These are phyloP conservation scores for Timema podura DNA, from an alignment of 2,888 invertebrate species.

Conservation along the genomic window DNA sequence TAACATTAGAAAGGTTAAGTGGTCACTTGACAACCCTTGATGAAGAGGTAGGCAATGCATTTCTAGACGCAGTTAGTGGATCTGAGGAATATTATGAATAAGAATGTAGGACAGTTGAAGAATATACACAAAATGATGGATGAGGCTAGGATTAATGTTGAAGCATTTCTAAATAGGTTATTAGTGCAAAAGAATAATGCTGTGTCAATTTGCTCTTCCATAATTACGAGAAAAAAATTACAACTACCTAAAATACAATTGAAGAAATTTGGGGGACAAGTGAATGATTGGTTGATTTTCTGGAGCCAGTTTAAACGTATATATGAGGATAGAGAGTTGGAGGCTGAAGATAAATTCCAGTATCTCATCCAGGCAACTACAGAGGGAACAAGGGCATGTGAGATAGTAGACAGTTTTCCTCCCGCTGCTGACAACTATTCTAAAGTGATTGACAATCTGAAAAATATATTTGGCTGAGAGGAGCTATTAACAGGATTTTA, in stretches of 20 bases:
- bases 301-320: slow-evolving; percentile 36
- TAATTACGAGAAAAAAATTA: neutral
- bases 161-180: neutral
- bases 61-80: neutral
- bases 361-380: slow-evolving; percentile 33
- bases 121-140: neutral
- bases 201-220: neutral
- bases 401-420: slow-evolving; percentile 34
- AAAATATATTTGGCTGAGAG: neutral
- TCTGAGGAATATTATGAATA: neutral
- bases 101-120: neutral
- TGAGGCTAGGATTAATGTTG: neutral
- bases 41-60: neutral
- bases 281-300: slow-evolving; percentile 28
- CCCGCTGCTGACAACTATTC: slow-evolving; percentile 35
- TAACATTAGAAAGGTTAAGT: neutral
- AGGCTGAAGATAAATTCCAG: slow-evolving; percentile 34
- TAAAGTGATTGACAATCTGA: slow-evolving; percentile 31
- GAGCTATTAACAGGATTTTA: neutral
- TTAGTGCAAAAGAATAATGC: neutral
- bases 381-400: slow-evolving; percentile 32
- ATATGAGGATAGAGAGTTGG: slow-evolving; percentile 31
- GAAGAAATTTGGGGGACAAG: slow-evolving; percentile 24
- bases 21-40: neutral
- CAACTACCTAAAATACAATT: neutral